phyloP scores from a whole-genome alignment of 2,113 vertebrate species.

The Capricornis sumatraensis region DNA sequence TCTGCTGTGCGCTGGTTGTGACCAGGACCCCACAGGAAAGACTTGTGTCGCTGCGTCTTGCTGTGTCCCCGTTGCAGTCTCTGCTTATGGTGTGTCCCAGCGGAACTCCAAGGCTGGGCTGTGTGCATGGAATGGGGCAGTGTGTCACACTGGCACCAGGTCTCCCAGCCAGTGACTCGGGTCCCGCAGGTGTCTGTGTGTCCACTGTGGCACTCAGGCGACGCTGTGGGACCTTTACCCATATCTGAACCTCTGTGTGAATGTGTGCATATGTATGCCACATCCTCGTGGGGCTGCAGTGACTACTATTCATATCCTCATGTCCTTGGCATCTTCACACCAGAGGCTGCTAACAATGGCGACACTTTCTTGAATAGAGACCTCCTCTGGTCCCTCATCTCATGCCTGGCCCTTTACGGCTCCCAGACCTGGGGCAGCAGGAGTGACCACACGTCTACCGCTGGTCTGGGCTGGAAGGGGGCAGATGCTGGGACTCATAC shows the following conservation, averaged over 20 bases:
- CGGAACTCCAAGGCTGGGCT: background rate
- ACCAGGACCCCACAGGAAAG: background rate
- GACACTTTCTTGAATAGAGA: background rate
- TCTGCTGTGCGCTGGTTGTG: background rate
- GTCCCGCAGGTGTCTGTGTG: background rate
- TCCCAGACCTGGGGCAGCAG: background rate
- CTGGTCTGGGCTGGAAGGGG: background rate
- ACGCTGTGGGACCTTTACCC: background rate
- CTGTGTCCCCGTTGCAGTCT: background rate
- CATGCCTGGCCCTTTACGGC: background rate
- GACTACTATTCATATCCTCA: background rate
- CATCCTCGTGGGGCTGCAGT: background rate
- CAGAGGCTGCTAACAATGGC: background rate
- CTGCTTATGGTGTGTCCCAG: background rate
- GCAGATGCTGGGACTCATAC: background rate
- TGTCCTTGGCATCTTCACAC: background rate
- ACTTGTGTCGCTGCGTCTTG: background rate
- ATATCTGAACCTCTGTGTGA: background rate
- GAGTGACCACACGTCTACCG: background rate
- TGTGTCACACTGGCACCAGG: background rate
- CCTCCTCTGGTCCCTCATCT: background rate
- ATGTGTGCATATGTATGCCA: rapidly evolving
- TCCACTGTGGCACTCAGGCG: background rate
- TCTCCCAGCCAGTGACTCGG: background rate
- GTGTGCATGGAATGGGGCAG: background rate